These are phyloP conservation scores for Lagocephalus sceleratus DNA, from an alignment of 2,797 vertebrate species.

Conservation along the genomic window DNA sequence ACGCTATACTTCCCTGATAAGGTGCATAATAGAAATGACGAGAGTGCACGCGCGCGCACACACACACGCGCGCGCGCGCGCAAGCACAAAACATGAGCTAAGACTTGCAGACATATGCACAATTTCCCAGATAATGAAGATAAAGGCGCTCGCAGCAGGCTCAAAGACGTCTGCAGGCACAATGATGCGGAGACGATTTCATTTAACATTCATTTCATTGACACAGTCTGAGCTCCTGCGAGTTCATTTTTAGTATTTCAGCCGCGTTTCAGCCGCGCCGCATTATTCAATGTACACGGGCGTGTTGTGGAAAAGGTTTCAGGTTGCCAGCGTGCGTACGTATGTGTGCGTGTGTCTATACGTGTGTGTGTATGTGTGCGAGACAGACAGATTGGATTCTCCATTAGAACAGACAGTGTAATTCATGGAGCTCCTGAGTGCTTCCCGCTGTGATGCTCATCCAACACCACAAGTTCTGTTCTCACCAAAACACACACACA, in stretches of 20 bases:
- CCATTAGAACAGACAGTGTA: conserved; percentile 54
- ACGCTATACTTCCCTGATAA: conserved; percentile 67
- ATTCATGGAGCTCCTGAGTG: conserved; percentile 57
- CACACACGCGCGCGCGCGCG: conserved; percentile 15
- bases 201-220: conserved; percentile 21
- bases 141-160: conserved; percentile 38
- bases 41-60: conserved; percentile 18
- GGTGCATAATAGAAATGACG: conserved; percentile 14
- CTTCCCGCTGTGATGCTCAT: conserved; percentile 43
- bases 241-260: conserved; percentile 7
- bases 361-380: conserved; percentile 1
- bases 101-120: conserved; percentile 66
- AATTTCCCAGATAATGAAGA: conserved; percentile 62
- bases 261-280: neutral
- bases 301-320: conserved; percentile 24
- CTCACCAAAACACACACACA: conserved; percentile 34
- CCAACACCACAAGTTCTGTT: conserved; percentile 36
- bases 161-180: conserved; percentile 35
- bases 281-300: neutral
- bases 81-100: conserved; percentile 22
- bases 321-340: conserved; percentile 11
- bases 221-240: conserved; percentile 12
- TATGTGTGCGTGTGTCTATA: conserved; percentile 10
- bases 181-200: conserved; percentile 14
- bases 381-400: conserved; percentile 53